phyloP scores from a whole-genome alignment of 1,140 invertebrate species.

The Sogatella furcifera region DNA sequence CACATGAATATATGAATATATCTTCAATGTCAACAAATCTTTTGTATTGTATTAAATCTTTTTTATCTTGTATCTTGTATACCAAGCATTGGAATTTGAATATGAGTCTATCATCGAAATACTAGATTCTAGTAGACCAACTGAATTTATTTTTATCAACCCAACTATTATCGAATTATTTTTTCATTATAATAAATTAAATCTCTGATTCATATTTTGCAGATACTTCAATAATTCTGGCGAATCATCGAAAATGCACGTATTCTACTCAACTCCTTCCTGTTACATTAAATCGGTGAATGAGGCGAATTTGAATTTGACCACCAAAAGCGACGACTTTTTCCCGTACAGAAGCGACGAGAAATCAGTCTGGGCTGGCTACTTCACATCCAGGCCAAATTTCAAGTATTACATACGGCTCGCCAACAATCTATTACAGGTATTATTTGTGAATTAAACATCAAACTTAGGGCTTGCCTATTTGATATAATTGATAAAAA shows the following conservation, averaged over 20 bases:
- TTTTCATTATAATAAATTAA: not conserved
- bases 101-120: too few relatives aligned
- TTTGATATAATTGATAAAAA: too few relatives aligned
- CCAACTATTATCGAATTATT: too few relatives aligned
- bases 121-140: too few relatives aligned
- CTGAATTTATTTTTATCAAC: too few relatives aligned
- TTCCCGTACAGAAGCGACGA: constrained; percentile 81
- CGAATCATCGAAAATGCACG: constrained; percentile 43
- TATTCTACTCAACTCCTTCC: constrained; percentile 89
- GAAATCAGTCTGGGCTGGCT: constrained; percentile 88
- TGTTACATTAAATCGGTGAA: constrained; percentile 83
- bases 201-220: not conserved
- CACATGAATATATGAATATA: too few relatives aligned
- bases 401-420: constrained; percentile 68
- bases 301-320: constrained; percentile 48
- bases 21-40: too few relatives aligned
- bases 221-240: constrained; percentile 39
- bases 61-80: too few relatives aligned
- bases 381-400: constrained; percentile 81
- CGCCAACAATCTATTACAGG: constrained; percentile 69
- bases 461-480: too few relatives aligned
- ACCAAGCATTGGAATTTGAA: too few relatives aligned
- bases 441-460: too few relatives aligned
- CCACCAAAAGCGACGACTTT: constrained; percentile 71
- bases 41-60: too few relatives aligned